phyloP scores from a whole-genome alignment of 2,888 invertebrate genomes.

The Sinotaia quadrata region DNA sequence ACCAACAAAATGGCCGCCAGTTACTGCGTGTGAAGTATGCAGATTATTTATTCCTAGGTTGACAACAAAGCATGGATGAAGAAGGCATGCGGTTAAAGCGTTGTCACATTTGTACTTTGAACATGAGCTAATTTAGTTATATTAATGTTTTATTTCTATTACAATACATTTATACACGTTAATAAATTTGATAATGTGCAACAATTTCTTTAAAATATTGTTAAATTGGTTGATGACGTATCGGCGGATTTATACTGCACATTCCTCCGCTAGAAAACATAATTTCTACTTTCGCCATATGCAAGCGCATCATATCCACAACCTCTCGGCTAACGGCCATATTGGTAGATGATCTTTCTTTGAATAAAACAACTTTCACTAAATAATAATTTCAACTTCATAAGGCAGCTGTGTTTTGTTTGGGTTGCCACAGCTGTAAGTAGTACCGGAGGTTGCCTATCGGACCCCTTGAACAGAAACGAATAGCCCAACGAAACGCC shows the following conservation, averaged over 20 bases:
- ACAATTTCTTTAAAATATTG: neutral
- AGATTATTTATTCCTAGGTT: constrained; percentile 42
- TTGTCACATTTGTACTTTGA: too few species aligned
- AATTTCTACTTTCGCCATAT: constrained; percentile 32
- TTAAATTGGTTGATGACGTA: neutral
- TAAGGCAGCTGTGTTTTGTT: neutral
- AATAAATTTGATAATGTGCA: too few species aligned
- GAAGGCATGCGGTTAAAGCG: constrained; percentile 42
- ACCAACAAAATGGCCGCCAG: constrained; percentile 45
- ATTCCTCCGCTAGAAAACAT: constrained; percentile 51
- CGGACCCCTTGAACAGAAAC: constrained; percentile 54
- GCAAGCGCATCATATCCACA: neutral
- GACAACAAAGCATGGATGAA: constrained; percentile 36
- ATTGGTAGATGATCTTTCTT: neutral
- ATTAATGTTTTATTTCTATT: too few species aligned
- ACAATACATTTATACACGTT: too few species aligned
- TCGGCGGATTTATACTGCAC: constrained; percentile 48
- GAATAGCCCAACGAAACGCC: constrained; percentile 48
- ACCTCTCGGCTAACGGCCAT: constrained; percentile 22
- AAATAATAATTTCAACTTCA: neutral
- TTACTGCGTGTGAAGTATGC: constrained; percentile 43
- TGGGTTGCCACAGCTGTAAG: constrained; percentile 38
- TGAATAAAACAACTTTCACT: neutral
- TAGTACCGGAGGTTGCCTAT: constrained; percentile 50
- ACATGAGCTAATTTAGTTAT: too few species aligned